Base-by-base conservation (phyloP, 2,113 vertebrate species). In the Phycodurus eques region DNA sequence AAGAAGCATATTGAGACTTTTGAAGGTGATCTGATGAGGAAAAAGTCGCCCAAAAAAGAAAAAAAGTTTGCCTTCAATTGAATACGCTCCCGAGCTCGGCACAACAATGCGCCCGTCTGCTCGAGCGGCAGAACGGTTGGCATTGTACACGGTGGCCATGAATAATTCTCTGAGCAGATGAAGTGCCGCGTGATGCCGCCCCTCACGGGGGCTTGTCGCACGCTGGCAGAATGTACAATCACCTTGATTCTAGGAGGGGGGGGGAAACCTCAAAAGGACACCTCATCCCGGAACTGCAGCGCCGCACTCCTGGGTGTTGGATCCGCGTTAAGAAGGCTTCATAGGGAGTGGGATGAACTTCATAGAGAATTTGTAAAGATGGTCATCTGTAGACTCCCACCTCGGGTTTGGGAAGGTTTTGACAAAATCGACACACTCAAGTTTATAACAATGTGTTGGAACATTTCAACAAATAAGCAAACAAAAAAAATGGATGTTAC, bases 351-450 rank as follows among this genome's bases (percentile, higher is more conserved):
- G 31, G 42, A 74, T 68, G 33, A 31, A 19, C 80, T 88, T 87
- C 81, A 89, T 78, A 90, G 51, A 66, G 87, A 89, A 88, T 87
- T 49, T 75, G 33, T 75, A 44, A 82, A 57, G 51, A 5, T 49
- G 86, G 83, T 74, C 77, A 80, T 83, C 73, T 31, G 61, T 44
- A 19, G 42, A 10, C 44, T 44, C 9, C 17, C 22, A 51, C 5
- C 15, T 15, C 2, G 3, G 62, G 42, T 64, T 64, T 64, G n/a
- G 17, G 10, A 63, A 17, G 27, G 57, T 31, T 60, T 31, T 2
- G 13, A 35, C 7, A 35, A 61, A 61, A 61, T 17, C 31, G 33
- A 61, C 27, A 14, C 13, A 15, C 8, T 62, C 13, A 8, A 35
- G 60, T 62, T 62, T 6, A 62, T 8, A 17, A 14, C 22, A 15